Evolutionary conservation across 2,888 invertebrate species (phyloP), one percentile per base, ranked within the genome.

Genomic region (Orthosia incerta): DNA sequence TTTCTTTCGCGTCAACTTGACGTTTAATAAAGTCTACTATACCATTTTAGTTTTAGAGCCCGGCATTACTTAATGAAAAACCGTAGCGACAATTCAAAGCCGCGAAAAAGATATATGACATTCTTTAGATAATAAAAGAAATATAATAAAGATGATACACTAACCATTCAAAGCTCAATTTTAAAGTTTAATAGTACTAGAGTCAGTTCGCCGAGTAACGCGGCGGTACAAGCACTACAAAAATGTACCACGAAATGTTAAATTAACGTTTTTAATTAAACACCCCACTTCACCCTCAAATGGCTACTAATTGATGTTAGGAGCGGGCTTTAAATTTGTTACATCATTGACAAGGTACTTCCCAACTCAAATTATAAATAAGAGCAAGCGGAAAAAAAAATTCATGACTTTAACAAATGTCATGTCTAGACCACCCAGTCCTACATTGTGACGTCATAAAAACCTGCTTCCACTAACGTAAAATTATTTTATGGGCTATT

Each of bases 401-500:
- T 66, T 80, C 79, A 76, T 75, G 72, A 76, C 72, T 83, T 84
- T 76, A 82, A 82, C 83, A 85, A 81, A 86, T 76, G 66, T 68
- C 68, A 55, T 75, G 78, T 79, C 67, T 67, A 66, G 23, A 20
- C 60, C 56, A 18, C 60, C 23, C 48, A 51, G 5, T 51, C 23
- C 48, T 53, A 45, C 77, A 71, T 79, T 77, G 73, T 73, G 80
- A 68, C 50, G 67, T 88, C 88, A 89, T 93, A 92, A 93, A 93
- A 93, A 90, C 90, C 89, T 89, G 88, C 91, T 86, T 85, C 76
- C 80, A 89, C 88, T 89, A 90, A 88, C 90, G 88, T 92, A 90
- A 92, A 91, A 91, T 92, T 86, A 89, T 90, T 91, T 93, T 91
- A 92, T 90, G 87, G 83, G 78, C 88, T 80, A 86, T 91, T 89